Percentiles rank a stretch among this genome's conserved stretches.
Evolutionary conservation across 2,888 invertebrate species (phyloP).

Genomic region (Oscheius sp.): DNA sequence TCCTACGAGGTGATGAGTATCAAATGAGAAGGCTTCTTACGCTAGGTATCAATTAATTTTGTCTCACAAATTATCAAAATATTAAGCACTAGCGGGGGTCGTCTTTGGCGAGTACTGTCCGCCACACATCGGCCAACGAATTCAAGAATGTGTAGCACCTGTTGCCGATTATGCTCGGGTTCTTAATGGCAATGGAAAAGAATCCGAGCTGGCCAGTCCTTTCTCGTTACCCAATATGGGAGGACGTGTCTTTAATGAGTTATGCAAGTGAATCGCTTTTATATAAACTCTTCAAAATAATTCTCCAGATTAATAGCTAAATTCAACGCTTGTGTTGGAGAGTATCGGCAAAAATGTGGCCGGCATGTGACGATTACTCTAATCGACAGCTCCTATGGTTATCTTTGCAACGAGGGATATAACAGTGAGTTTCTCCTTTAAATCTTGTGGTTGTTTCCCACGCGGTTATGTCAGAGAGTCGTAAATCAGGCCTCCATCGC

Average conservation of each 20-base stretch:
- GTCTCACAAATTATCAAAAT: background rate
- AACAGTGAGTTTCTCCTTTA: conserved; percentile 54
- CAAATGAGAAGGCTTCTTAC: conserved; percentile 21
- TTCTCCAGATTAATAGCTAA: conserved; percentile 62
- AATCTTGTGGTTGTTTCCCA: conserved; percentile 14
- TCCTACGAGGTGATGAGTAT: conserved; percentile 5
- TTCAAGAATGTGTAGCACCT: conserved; percentile 69
- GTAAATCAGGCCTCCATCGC: conserved; percentile 28
- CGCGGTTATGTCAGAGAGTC: conserved; percentile 5
- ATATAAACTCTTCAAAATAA: background rate
- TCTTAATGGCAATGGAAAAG: conserved; percentile 59
- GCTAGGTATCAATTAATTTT: too few relatives aligned
- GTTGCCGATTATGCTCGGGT: conserved; percentile 70
- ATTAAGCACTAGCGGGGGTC: conserved; percentile 3
- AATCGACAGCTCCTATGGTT: conserved; percentile 69
- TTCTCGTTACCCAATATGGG: conserved; percentile 68
- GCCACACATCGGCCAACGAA: conserved; percentile 52
- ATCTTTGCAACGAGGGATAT: conserved; percentile 69
- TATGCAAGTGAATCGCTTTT: conserved; percentile 60
- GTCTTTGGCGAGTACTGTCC: conserved; percentile 49
- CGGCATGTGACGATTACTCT: conserved; percentile 68
- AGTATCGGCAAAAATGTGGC: conserved; percentile 56
- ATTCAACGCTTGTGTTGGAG: conserved; percentile 67
- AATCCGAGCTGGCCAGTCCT: conserved; percentile 55
- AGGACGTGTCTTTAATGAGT: conserved; percentile 66